These are phyloP conservation scores for Chrysolina haemoptera DNA, from an alignment of 2,888 invertebrate species.

Conservation along the genomic window DNA sequence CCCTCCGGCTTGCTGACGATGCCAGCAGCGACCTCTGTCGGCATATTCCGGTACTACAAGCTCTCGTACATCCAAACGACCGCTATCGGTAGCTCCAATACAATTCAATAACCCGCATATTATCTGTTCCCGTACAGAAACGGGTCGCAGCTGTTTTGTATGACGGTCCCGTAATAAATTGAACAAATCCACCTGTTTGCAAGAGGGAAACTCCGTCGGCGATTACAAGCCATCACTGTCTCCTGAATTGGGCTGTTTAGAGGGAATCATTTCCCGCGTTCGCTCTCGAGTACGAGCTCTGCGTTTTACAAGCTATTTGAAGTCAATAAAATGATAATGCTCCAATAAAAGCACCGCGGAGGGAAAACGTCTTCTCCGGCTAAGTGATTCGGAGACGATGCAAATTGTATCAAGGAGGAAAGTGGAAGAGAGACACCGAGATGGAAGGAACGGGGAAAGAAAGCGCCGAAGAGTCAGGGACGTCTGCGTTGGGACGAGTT, in stretches of 20 bases:
- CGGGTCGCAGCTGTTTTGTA: constrained; percentile 54
- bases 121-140: constrained; percentile 27
- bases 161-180: constrained; percentile 62
- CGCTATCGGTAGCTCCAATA: background rate
- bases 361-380: constrained; percentile 60
- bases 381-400: constrained; percentile 69
- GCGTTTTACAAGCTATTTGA: constrained; percentile 74
- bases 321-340: constrained; percentile 73
- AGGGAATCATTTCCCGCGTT: constrained; percentile 68
- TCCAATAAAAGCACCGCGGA: constrained; percentile 68
- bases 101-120: constrained; percentile 35
- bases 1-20: no score
- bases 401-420: constrained; percentile 69
- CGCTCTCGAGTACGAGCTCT: constrained; percentile 67
- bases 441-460: background rate
- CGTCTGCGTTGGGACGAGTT: background rate
- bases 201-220: constrained; percentile 66
- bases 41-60: background rate
- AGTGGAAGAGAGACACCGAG: constrained; percentile 48
- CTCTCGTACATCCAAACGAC: background rate
- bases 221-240: constrained; percentile 71
- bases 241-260: constrained; percentile 71
- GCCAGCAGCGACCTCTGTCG: no score
- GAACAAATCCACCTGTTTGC: constrained; percentile 70
- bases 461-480: background rate